phyloP scores from a whole-genome alignment of 2,888 invertebrate species.

The Eilema griseolum region DNA sequence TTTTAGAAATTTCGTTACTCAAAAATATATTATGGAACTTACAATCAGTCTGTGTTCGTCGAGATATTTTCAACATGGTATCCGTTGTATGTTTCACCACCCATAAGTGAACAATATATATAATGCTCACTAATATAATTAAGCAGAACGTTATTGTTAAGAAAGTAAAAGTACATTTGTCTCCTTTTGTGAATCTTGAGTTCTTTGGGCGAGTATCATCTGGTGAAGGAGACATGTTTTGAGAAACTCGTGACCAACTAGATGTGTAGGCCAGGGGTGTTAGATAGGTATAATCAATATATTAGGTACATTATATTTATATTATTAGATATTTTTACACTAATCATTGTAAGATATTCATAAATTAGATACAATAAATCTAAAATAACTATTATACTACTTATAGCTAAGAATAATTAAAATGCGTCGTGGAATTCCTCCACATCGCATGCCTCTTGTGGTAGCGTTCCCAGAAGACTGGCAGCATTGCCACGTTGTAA shows the following conservation, averaged over 20 bases:
- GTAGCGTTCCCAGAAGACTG: no score
- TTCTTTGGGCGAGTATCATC: conserved; percentile 8
- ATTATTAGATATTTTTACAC: no score
- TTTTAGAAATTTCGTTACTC: no score
- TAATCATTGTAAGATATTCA: no score
- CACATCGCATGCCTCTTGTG: no score
- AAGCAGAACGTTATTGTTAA: conserved; percentile 62
- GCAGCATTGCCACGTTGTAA: no score
- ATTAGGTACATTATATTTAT: no score
- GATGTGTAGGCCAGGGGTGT: conserved; percentile 1
- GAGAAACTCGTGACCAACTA: conserved; percentile 15
- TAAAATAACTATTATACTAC: no score
- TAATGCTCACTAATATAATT: conserved; percentile 55
- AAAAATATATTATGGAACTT: conserved; percentile 24
- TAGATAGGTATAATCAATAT: no score
- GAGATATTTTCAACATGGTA: conserved; percentile 51
- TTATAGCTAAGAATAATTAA: no score
- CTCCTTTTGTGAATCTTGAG: conserved; percentile 72
- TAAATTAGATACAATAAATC: no score
- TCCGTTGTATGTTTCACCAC: conserved; percentile 56
- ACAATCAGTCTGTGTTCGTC: conserved; percentile 37
- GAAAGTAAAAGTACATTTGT: conserved; percentile 73
- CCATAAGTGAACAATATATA: conserved; percentile 66
- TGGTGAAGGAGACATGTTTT: conserved; percentile 30
- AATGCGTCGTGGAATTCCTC: no score